Evolutionary conservation across 64 coral and sea anemone genomes (phyloP), one percentile per base, ranked within the genome.

Genomic region (Montipora foliosa): DNA sequence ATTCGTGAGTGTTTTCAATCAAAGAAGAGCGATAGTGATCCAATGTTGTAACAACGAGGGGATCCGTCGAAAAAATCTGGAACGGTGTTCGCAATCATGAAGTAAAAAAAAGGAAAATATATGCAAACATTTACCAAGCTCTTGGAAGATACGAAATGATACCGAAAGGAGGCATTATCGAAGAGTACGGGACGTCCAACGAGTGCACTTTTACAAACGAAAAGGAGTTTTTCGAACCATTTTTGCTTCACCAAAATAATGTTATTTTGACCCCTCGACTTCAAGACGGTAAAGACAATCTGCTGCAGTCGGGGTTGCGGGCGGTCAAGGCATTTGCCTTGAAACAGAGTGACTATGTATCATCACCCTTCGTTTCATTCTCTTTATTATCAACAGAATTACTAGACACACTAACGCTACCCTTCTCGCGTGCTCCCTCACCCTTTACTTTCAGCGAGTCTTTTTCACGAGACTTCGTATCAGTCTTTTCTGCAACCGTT

Each of bases 311-410:
- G 81, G 37, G 59, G 16, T 20, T 16, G 53, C 11, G 53, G 6
- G 53, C 11, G 53, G 13, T 8, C 66, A 71, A n/a, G 62, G 82
- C 44, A 86, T 17, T 86, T 57, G 82, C 81, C 62, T 44, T 47
- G 62, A 14, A 68, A 9, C 14, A 71, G 82, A 86, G 82, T 86
- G 82, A 86, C 82, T 86, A 86, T 86, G 47, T 86, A 49, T 86
- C 82, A 86, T 86, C 82, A 86, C 82, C 82, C 82, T 86, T 71
- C 3, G 82, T 86, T 86, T 86, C 82, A 86, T 86, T 86, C 49
- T 86, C 82, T 86, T 86, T 86, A 86, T 86, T 86, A 6, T 86
- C 82, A 86, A 71, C 47, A 86, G 8, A 44, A 86, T 70, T 50
- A 71, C 47, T 86, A 71, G 82, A 72, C 82, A 86, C 44, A 86